Base-by-base conservation (phyloP, 2,797 vertebrate genomes). In the Sebastes diploproa region DNA sequence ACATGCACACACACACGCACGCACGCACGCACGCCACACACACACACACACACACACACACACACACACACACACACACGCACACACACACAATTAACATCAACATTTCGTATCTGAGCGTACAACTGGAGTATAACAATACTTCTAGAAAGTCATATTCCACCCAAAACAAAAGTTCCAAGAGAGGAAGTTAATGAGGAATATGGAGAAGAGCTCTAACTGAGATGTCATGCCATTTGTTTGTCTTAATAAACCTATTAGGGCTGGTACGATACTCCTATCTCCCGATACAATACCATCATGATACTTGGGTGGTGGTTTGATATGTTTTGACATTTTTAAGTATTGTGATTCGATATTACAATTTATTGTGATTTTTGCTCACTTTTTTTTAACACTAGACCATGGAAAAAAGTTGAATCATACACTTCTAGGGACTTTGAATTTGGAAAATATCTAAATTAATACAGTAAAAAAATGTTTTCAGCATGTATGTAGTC, bases 1-100 rank as follows among this genome's bases (percentile, higher is more conserved):
- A 27, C 36, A 27, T 23, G 2, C 23, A 69, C 60, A 75, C 75
- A 75, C 55, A 71, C 22, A 75, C 72, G 80, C 36, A 42, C 36
- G 10, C 36, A 27, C 36, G 66, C 60, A 72, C 75, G 72, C 55
- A 71, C 25, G 74, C 72, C 60, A 72, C 75, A 75, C 55, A 71
- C 22, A 75, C 72, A 80, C 36, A 73, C 56, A 66, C 25, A 74
- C 72, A 75, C 65, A 64, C 61, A 0, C 30, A 2, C 30, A 0
- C 30, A 3, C 30, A 1, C 30, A 3, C 34, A 2, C 23, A 23
- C 23, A 1, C 36, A 72, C 60, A 72, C 75, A 75, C 55, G 71
- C 22, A 75, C 72, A 80, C 36, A 75, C 72, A 83, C 62, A 75
- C 62, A 77, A 46, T 78, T 77, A 83, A 54, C 54, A 76, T 77